These are phyloP conservation scores for Rhabdomys pumilio DNA, from an alignment of 2,797 vertebrate genomes.

Conservation along the genomic window DNA sequence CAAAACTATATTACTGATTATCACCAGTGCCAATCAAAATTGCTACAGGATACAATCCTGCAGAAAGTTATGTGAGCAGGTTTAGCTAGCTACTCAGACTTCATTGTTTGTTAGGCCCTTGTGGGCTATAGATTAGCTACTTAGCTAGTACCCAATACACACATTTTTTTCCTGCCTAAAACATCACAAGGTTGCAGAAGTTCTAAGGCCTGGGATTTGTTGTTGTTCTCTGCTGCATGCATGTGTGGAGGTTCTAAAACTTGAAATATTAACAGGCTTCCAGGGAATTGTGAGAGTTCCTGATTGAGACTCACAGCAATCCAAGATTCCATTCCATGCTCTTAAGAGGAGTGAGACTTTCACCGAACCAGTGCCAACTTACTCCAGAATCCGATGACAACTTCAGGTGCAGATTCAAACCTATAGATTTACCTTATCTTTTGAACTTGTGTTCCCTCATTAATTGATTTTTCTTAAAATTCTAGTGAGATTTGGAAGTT, in stretches of 20 bases:
- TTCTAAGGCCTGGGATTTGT: background rate
- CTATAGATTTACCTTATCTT: background rate
- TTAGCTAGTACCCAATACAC: background rate
- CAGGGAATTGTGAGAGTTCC: background rate
- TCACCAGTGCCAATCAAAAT: slow-evolving; percentile 5
- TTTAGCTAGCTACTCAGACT: background rate
- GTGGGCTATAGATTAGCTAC: background rate
- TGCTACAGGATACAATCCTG: background rate
- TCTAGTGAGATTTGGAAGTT: slow-evolving; percentile 35
- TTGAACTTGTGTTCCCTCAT: background rate
- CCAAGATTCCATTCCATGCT: background rate
- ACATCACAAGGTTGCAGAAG: background rate
- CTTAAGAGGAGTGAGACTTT: background rate
- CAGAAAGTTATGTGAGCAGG: background rate
- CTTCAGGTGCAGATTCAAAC: slow-evolving; percentile 36
- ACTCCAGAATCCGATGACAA: background rate
- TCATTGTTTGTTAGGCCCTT: background rate
- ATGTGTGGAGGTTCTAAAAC: background rate
- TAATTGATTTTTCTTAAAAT: slow-evolving; percentile 50
- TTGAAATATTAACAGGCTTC: background rate
- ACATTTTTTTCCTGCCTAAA: background rate
- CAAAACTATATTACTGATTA: slow-evolving; percentile 35
- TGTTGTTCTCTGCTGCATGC: background rate
- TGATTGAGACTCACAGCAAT: background rate
- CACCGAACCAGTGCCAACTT: background rate